Percentiles rank a stretch among this genome's conserved stretches.
phyloP scores from a whole-genome alignment of 1,140 invertebrate species.

The Aphelinus atriplicis region DNA sequence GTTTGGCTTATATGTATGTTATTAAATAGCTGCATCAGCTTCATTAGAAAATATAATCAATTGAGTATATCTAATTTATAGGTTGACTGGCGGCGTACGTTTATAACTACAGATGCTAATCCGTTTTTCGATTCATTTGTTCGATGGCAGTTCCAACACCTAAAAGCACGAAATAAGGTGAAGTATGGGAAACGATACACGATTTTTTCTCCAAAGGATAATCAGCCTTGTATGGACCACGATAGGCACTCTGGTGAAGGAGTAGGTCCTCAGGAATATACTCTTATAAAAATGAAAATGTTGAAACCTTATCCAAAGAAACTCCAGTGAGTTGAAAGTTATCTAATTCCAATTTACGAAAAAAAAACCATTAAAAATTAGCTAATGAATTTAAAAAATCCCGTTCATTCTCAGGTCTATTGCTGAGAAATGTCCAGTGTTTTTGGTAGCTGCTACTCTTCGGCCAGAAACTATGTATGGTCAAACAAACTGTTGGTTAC shows the following conservation, averaged over 20 bases:
- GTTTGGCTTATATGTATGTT: constrained; percentile 88
- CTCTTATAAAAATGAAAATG: constrained; percentile 94
- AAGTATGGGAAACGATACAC: constrained; percentile 98
- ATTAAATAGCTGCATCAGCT: not conserved
- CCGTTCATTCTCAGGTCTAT: constrained; percentile 65
- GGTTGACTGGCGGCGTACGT: constrained; percentile 96
- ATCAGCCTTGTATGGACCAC: constrained; percentile 99
- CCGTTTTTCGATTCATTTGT: constrained; percentile 99
- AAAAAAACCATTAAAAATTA: not conserved
- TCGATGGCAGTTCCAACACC: constrained; percentile 92
- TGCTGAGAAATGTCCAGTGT: constrained; percentile 72
- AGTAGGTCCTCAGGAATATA: constrained; percentile 98
- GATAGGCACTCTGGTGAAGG: constrained; percentile 96
- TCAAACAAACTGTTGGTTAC: constrained; percentile 99
- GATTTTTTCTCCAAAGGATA: constrained; percentile 95
- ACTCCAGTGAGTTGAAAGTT: constrained; percentile 70
- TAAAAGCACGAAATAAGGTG: constrained; percentile 90
- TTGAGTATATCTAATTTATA: constrained; percentile 55
- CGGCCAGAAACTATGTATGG: constrained; percentile 99
- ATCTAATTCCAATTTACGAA: constrained; percentile 3
- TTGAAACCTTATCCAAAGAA: constrained; percentile 78
- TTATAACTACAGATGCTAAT: constrained; percentile 98
- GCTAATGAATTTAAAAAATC: constrained; percentile 21
- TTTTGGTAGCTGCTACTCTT: constrained; percentile 95
- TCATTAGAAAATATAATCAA: constrained; percentile 16